Evolutionary conservation across 2,797 vertebrate genomes (phyloP), one percentile per base, ranked within the genome.

Genomic region (Vultur gryphus): DNA sequence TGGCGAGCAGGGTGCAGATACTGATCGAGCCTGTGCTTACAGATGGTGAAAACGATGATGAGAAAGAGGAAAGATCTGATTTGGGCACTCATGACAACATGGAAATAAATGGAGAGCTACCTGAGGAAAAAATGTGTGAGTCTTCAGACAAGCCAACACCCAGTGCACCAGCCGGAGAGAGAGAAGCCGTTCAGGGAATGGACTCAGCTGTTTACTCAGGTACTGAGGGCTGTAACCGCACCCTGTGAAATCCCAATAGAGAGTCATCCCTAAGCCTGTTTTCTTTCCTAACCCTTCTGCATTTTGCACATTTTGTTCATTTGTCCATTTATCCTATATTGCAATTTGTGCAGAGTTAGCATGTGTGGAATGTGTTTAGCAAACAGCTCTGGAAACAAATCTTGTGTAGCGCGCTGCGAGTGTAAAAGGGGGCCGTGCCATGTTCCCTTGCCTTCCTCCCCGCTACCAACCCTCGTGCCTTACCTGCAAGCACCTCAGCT

Each of bases 11-110:
- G 59, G 96, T 97, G 21, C 96, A 97, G 93, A 98, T 97, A 71
- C 54, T 97, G 90, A 97, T 98, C 0, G 97, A 98, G 59, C 95
- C 97, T 15, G 96, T 51, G 8, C 93, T 94, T 83, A 95, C 95
- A 52, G 97, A 97, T 70, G 84, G 89, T 72, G 94, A 97, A 73
- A 83, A 35, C 0, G 25, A 54, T 39, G 69, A 26, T 55, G 71
- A 67, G 37, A 61, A 78, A 49, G 91, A 77, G 43, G 69, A 21
- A 59, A 43, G n/a, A 23, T 64, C 79, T 58, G 81, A 88, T 82
- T 10, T 86, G 54, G 65, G 43, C 37, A 12, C 49, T 78, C 69
- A 10, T 16, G 51, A 87, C 58, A 81, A 51, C 29, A 83, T 89
- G 77, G 95, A 94, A 61, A 46, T 84, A 58, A 94, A 57, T 46